Evolutionary conservation across 2,888 invertebrate genomes (phyloP), one percentile per base, ranked within the genome.

Genomic region (Calameuta filiformis): DNA sequence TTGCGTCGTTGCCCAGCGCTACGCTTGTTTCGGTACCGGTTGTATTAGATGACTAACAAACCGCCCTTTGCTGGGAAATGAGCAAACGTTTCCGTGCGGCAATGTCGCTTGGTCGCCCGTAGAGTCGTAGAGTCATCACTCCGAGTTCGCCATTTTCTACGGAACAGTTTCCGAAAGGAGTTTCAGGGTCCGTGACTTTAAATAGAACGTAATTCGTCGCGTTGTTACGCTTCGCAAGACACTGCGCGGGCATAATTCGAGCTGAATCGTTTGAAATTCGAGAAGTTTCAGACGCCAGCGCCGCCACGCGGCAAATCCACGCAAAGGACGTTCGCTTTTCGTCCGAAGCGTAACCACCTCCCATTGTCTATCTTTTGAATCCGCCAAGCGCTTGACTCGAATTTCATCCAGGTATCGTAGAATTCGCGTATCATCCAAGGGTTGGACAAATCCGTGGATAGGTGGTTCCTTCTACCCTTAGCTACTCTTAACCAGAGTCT

Each of bases 181-280:
- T 81, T 81, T 82, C 79, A 81, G 78, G 78, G 73, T 78, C 81
- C 79, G 81, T 81, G 79, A 82, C 78, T 82, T 82, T 78, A 79
- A 84, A 84, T 84, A 80, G 81, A 80, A 82, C 81, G 80, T 81
- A 73, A 82, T 82, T 84, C 81, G 77, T 34, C 73, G 6, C 71
- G 30, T 71, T 71, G 71, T n/a, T 71, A 71, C 31, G 33, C 71
- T 71, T 71, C 31, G 71, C 71, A 30, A 71, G 33, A n/a, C 4
- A 6, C 12, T 69, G 30, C 71, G n/a, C 31, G 71, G 2, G 15
- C 40, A 40, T 40, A 6, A 6, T 6, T 40, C 15, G 40, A 15
- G 15, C 4, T 6, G 6, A 15, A 40, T 6, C 1, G 15, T 15
- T 40, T 40, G 69, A 69, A 11, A 12, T 69, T 1, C 69, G 69